Evolutionary conservation across 2,888 invertebrate species (phyloP).

Genomic region (Cephus rjabovi): DNA sequence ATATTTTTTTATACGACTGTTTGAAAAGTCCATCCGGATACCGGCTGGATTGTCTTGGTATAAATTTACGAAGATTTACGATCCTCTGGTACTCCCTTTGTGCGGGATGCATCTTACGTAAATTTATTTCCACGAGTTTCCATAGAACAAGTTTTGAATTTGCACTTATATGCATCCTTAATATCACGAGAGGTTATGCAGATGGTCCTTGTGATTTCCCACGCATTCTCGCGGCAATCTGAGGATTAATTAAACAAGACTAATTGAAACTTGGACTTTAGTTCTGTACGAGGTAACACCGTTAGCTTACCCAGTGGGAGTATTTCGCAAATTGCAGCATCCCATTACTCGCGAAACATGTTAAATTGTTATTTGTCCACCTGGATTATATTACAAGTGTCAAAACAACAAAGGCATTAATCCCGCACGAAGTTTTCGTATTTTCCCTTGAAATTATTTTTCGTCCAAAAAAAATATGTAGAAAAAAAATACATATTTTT

Average conservation of each 20-base stretch:
- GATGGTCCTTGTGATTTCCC: background rate
- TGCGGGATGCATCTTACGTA: background rate
- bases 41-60: background rate
- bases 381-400: background rate
- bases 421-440: background rate
- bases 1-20: background rate
- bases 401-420: background rate
- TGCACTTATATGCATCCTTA: background rate
- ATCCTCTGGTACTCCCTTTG: background rate
- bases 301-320: background rate
- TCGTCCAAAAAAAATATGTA: background rate
- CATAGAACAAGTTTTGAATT: background rate
- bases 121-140: background rate
- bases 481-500: background rate
- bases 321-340: background rate
- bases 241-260: background rate
- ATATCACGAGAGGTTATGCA: background rate
- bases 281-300: background rate
- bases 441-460: background rate
- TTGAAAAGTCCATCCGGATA: background rate
- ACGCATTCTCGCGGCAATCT: background rate
- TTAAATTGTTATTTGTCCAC: background rate
- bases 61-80: background rate
- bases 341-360: background rate
- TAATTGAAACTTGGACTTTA: constrained; percentile 5